These are phyloP conservation scores for Haemorhous mexicanus DNA, from an alignment of 2,113 vertebrate genomes.

Conservation along the genomic window DNA sequence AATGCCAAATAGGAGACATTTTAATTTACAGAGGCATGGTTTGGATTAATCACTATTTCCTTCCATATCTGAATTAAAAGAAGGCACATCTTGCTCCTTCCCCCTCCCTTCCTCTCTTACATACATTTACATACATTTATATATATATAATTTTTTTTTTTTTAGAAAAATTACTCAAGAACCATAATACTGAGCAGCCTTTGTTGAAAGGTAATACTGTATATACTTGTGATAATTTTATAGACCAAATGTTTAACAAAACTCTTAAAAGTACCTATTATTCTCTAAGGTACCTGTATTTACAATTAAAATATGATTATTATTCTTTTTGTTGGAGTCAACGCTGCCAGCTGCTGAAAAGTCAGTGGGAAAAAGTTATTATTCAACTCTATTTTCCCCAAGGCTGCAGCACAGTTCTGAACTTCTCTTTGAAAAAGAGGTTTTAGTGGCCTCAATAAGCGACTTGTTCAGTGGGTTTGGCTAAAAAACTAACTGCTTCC, in stretches of 20 bases:
- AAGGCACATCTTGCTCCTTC: neutral
- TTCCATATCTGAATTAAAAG: neutral
- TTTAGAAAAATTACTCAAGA: neutral
- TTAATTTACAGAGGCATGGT: neutral
- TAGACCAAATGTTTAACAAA: neutral
- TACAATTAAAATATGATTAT: neutral
- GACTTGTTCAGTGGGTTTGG: neutral
- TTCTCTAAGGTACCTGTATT: neutral
- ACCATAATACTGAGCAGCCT: neutral
- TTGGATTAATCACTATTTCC: neutral
- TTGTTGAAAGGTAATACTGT: neutral
- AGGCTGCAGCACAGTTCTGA: neutral
- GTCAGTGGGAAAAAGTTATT: neutral
- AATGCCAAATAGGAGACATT: neutral
- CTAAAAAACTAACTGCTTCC: conserved; percentile 1
- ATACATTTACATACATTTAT: neutral
- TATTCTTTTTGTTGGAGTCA: neutral
- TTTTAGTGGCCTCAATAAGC: neutral
- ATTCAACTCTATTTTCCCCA: neutral
- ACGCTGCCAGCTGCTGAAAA: neutral
- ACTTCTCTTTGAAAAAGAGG: neutral
- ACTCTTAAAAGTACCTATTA: neutral
- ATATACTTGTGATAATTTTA: neutral
- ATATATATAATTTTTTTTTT: neutral
- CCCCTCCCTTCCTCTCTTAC: too few species aligned